Base-by-base conservation (phyloP, 2,797 vertebrate genomes). In the Tauraco hartlaubi region DNA sequence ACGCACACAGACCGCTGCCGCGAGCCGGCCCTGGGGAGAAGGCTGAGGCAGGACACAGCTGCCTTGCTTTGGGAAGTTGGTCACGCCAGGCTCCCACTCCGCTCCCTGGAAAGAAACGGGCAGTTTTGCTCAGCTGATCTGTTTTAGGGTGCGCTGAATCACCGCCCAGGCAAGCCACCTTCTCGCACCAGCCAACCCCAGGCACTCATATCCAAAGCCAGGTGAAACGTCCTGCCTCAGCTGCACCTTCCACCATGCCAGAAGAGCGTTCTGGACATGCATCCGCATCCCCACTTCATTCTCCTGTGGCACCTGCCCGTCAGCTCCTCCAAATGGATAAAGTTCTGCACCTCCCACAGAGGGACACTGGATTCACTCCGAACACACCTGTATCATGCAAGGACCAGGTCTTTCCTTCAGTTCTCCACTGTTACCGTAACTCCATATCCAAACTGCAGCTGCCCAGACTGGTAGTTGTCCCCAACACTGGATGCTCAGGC, bases 261-360 rank as follows among this genome's bases (percentile, higher is more conserved):
- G 7, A 33, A 44, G 62, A 69, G 28, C 3, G 0, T 2, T 16
- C 7, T 18, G 2, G 1, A 20, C 5, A 3, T 5, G 44, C 22
- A 21, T 4, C 74, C 8, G 7, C 48, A 15, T 8, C 71, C 73
- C 14, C 13, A 1, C 25, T 26, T 22, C 5, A 4, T 21, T 33
- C 17, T 21, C 49, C 64, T 2, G 1, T 3, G 1, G 41, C 5
- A 0, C 46, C 22, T 22, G 28, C 33, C 64, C 3, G 0, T 20
- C 64, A 1, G 6, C 64, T 55, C 55, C 67, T 56, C 11, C 56
- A 18, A 0, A 21, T 0, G 6, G 41, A 2, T 9, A 1, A 31
- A 26, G 29, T 1, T 16, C 28, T 16, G 31, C 22, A 7, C 29
- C 31, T 29, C 9, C 2, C 67, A 9, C 1, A 1, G 18, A 56